A percentile compares a stretch with the other conserved stretches of the same genome.
Evolutionary conservation across 37 sponge, comb jelly and placozoan genomes (phyloP).

Genomic region (Halichondria panicea): DNA sequence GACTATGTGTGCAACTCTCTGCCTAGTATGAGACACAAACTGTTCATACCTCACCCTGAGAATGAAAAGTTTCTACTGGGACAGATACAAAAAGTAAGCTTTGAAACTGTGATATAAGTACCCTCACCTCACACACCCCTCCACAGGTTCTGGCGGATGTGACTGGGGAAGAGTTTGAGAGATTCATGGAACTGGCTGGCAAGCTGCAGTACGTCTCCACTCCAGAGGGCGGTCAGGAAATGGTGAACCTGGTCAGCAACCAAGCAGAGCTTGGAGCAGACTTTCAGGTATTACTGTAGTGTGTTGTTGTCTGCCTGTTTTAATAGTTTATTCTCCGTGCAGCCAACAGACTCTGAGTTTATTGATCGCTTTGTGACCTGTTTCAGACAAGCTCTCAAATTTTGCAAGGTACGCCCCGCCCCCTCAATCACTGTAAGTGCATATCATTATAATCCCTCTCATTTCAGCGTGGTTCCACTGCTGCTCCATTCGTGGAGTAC

Average conservation of each 20-base stretch:
- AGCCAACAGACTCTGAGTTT: slow-evolving; percentile 6
- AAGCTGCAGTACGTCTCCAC: slow-evolving; percentile 44
- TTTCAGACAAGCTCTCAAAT: slow-evolving; percentile 65
- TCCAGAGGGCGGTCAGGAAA: slow-evolving; percentile 36
- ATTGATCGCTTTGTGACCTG: slow-evolving; percentile 61
- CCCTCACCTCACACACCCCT: neutral
- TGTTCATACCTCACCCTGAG: slow-evolving; percentile 44
- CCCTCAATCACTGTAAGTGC: neutral
- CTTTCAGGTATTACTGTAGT: slow-evolving; percentile 45
- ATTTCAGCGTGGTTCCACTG: slow-evolving; percentile 35
- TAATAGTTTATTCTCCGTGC: neutral
- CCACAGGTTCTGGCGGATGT: slow-evolving; percentile 52
- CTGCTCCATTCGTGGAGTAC: slow-evolving; percentile 37
- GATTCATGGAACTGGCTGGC: slow-evolving; percentile 39
- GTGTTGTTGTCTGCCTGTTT: neutral
- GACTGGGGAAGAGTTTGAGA: slow-evolving; percentile 64
- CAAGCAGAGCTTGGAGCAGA: slow-evolving; percentile 61
- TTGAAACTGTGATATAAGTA: neutral
- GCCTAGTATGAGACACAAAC: slow-evolving; percentile 43
- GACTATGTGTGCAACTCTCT: slow-evolving; percentile 53
- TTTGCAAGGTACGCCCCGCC: slow-evolving; percentile 34
- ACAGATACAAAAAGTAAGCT: slow-evolving; percentile 48
- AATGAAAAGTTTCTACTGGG: slow-evolving; percentile 56
- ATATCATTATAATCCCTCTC: neutral
- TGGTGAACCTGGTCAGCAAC: slow-evolving; percentile 32